A percentile compares a stretch with the other conserved stretches of the same genome.
Conservation (phyloP, 1,140 invertebrate species). For the Caenorhabditis elegans region DNA sequence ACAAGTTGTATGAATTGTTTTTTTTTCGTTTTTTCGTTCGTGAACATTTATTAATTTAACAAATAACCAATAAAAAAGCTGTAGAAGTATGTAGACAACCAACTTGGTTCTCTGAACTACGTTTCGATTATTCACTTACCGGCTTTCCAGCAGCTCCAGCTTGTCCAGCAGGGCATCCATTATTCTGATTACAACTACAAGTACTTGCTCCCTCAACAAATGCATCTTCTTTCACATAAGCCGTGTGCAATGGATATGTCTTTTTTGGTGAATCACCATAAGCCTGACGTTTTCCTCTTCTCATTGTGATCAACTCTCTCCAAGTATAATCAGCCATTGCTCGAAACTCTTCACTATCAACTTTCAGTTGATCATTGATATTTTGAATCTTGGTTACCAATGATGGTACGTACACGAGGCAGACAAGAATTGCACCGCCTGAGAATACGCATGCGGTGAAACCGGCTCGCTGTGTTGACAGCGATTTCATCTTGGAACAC, state of each 20-base stretch:
- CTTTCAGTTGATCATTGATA: constrained; percentile 60
- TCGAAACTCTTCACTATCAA: constrained; percentile 61
- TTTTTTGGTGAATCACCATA: constrained; percentile 43
- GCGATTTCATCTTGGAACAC: constrained; percentile 30
- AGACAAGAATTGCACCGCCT: constrained; percentile 50
- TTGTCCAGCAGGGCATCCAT: constrained; percentile 59
- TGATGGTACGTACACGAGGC: constrained; percentile 57
- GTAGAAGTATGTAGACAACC: too few relatives aligned
- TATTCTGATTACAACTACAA: constrained; percentile 61
- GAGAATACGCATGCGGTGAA: constrained; percentile 55
- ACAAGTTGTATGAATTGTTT: too few relatives aligned
- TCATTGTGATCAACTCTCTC: constrained; percentile 49
- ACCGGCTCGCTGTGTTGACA: constrained; percentile 57
- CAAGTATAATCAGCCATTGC: constrained; percentile 61
- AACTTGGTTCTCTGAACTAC: too few relatives aligned
- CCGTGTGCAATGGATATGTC: constrained; percentile 61
- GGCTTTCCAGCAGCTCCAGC: constrained; percentile 59
- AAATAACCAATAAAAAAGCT: too few relatives aligned
- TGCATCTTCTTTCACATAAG: constrained; percentile 57
- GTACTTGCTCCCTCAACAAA: constrained; percentile 52
- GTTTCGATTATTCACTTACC: constrained; percentile 32
- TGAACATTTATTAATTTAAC: too few relatives aligned
- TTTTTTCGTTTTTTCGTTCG: too few relatives aligned
- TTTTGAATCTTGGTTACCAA: constrained; percentile 57
- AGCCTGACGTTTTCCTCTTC: constrained; percentile 43